Conservation (phyloP, 2,113 vertebrate genomes). For the Silurus meridionalis region DNA sequence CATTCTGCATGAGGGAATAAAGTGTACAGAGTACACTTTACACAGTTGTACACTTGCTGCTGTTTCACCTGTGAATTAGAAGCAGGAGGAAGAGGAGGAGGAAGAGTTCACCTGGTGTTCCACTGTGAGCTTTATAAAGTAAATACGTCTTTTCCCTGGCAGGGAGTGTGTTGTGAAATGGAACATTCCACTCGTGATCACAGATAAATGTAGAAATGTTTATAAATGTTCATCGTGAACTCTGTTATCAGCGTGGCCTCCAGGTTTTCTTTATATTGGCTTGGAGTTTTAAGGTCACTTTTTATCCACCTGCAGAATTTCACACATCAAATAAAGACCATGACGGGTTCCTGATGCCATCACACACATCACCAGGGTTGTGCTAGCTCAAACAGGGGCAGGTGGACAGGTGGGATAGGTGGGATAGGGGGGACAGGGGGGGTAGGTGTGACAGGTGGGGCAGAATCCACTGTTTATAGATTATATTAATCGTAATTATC, state of each 20-base stretch:
- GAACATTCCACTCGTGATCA: neutral
- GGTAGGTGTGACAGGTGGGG: too few relatives aligned
- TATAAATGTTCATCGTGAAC: neutral
- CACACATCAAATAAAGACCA: slow-evolving; percentile 19
- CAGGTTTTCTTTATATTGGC: slow-evolving; percentile 26
- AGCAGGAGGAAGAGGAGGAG: too few relatives aligned
- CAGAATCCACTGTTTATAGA: neutral
- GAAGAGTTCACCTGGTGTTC: neutral
- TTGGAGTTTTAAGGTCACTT: slow-evolving; percentile 25
- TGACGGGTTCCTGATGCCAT: neutral
- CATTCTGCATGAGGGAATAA: neutral
- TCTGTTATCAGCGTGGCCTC: slow-evolving; percentile 11
- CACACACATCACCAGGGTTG: neutral
- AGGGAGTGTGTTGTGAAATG: neutral
- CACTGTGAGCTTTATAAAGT: neutral
- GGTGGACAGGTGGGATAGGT: too few relatives aligned
- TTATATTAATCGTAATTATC: neutral
- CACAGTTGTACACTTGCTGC: neutral
- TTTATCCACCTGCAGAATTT: slow-evolving; percentile 33
- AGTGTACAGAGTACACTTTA: neutral
- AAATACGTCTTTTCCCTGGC: neutral
- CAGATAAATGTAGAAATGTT: neutral
- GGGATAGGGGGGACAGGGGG: neutral
- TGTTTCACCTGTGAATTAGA: neutral
- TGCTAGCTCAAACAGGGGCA: too few relatives aligned